Evolutionary conservation across 2,888 invertebrate species (phyloP), one percentile per base, ranked within the genome.

Genomic region (Stenichneumon culpator): DNA sequence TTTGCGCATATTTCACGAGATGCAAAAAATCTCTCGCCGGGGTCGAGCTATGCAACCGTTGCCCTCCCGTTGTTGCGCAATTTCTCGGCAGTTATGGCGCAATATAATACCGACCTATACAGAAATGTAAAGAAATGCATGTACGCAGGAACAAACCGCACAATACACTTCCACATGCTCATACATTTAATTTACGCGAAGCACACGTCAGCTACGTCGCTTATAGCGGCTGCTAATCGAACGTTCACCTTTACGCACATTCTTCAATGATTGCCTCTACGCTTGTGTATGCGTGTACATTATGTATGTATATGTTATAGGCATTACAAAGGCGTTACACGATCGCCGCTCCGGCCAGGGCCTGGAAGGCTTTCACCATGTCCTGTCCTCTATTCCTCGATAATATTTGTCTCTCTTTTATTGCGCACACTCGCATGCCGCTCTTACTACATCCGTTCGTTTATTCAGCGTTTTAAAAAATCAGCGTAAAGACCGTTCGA

Each of bases 201-300:
- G 25, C 19, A 67, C n/a, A 72, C 63, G 78, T 70, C 14, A 16
- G 54, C 65, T 68, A 19, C 80, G 80, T 70, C 52, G 79, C 52
- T 57, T 60, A 54, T n/a, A n/a, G 25, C 7, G 39, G 9, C 72
- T 50, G 57, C 77, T 81, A 83, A 87, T 88, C 86, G 87, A 86
- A 86, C 84, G 75, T 88, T 87, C 87, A 86, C 86, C 87, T 87
- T 84, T 87, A 82, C 80, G 78, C 84, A 75, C 75, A 86, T 87
- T 85, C 86, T 74, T 82, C 47, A 25, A 25, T 75, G 60, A 75
- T 84, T 63, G 63, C 22, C 50, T 75, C 25, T 9, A 19, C 9
- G 4, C 63, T 11, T 16, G 50, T 3, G 19, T 22, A 14, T 28
- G 50, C 39, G 39, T 39, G 39, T 3, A 11, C 39, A 11, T 39